Evolutionary conservation across 2,888 invertebrate genomes (phyloP).

Genomic region (Ashinkailepas kermadecensis): DNA sequence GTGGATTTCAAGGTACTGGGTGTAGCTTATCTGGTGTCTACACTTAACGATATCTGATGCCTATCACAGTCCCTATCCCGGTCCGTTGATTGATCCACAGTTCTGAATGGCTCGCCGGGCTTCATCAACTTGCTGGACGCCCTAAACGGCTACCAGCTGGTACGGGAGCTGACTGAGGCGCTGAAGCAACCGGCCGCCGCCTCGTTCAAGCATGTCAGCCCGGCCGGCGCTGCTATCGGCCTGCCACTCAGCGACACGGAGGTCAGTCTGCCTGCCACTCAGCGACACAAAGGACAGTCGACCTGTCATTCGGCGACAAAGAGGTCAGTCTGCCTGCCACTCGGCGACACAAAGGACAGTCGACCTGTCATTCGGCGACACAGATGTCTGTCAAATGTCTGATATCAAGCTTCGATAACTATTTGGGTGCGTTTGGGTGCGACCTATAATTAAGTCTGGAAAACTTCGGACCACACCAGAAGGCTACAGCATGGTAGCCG

Average conservation of each 20-base stretch:
- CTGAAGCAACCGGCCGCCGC: slow-evolving; percentile 81
- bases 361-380: too few species aligned
- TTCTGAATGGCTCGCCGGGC: slow-evolving; percentile 86
- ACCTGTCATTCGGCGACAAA: too few species aligned
- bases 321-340: background rate
- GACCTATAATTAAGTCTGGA: too few species aligned
- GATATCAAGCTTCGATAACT: too few species aligned
- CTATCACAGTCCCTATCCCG: too few species aligned
- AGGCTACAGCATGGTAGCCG: too few species aligned
- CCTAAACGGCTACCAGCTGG: slow-evolving; percentile 94
- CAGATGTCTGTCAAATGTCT: too few species aligned
- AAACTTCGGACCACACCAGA: too few species aligned
- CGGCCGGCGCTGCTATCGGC: slow-evolving; percentile 93
- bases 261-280: slow-evolving; percentile 41
- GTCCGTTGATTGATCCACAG: background rate
- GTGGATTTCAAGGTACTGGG: too few species aligned
- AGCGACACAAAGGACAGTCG: background rate
- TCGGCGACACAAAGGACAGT: background rate
- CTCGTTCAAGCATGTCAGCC: slow-evolving; percentile 97
- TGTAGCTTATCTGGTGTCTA: too few species aligned
- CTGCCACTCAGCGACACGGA: slow-evolving; percentile 63
- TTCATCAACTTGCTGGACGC: slow-evolving; percentile 97
- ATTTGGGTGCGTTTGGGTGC: too few species aligned
- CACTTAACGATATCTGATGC: too few species aligned
- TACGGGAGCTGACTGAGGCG: slow-evolving; percentile 72